Evolutionary conservation across 2,113 vertebrate genomes (phyloP), one percentile per base, ranked within the genome.

Genomic region (Dasyornis broadbenti): DNA sequence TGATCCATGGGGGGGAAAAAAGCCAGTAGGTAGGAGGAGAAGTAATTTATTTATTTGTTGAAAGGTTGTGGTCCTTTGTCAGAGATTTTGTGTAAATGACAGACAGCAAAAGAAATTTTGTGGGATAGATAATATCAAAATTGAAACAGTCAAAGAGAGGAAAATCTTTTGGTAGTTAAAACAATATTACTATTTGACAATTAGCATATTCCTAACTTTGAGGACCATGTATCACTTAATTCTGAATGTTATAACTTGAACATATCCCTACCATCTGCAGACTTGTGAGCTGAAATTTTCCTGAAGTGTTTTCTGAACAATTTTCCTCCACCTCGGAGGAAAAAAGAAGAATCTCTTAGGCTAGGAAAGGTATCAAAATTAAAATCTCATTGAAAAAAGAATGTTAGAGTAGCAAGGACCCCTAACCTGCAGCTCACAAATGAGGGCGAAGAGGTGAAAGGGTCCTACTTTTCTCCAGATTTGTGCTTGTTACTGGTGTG

Each of bases 241-340:
- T 68, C 30, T 70, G 19, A 75, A 39, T 83, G 9, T 44, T 75
- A 30, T 40, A 37, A 44, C 24, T 60, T 71, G 13, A 78, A 21
- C 0, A 0, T 6, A 21, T 56, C 21, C 42, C 47, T 70, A 40
- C 7, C 8, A 20, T 20, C 9, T 71, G 15, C 21, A 84, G 31
- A 63, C 4, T 39, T 22, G 4, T 59, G 4, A 68, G 7, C 2
- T 53, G 15, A 77, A 9, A 40, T 37, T 30, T 68, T 81, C 56
- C 31, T 15, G 20, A 78, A 82, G 18, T 28, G 12, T 61, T 57
- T 92, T 72, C 31, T 68, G 37, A 85, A 70, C 53, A 53, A n/a
- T 60, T 60, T 75, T 75, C 9, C n/a, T 53, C 20, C 11, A 59
- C 4, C 13, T 35, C 39, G 24, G 22, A 66, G 17, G 15, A 81